These are phyloP conservation scores for Fundulus diaphanus DNA, from an alignment of 2,797 vertebrate species.

Conservation along the genomic window DNA sequence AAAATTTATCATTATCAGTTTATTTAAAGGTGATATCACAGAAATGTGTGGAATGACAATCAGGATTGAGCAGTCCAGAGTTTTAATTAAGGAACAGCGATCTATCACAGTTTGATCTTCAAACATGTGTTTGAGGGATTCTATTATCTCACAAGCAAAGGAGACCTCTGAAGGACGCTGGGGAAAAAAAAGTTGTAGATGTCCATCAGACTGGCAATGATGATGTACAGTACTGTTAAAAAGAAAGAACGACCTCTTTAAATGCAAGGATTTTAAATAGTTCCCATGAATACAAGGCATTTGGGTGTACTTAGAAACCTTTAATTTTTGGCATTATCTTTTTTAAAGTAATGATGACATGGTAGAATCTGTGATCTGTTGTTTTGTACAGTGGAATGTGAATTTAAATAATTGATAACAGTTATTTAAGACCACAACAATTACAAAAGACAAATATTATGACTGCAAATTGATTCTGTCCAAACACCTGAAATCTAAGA, in stretches of 20 bases:
- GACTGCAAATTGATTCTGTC: too few relatives aligned
- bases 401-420: too few relatives aligned
- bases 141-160: background rate
- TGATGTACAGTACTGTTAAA: background rate
- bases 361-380: too few relatives aligned
- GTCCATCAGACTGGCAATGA: background rate
- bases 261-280: background rate
- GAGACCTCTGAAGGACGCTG: conserved; percentile 1
- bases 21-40: conserved; percentile 4
- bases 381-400: too few relatives aligned
- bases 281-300: background rate
- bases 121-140: conserved; percentile 14
- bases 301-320: background rate
- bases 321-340: too few relatives aligned
- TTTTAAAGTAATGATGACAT: too few relatives aligned
- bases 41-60: background rate
- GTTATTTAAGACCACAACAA: too few relatives aligned
- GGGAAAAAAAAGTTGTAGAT: conserved; percentile 6
- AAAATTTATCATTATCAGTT: background rate
- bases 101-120: conserved; percentile 16
- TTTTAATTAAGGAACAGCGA: conserved; percentile 18
- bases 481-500: too few relatives aligned
- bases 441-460: too few relatives aligned
- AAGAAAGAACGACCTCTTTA: background rate
- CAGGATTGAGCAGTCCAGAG: background rate